phyloP scores from a whole-genome alignment of 2,888 invertebrate species.

The Pristionchus entomophagus region DNA sequence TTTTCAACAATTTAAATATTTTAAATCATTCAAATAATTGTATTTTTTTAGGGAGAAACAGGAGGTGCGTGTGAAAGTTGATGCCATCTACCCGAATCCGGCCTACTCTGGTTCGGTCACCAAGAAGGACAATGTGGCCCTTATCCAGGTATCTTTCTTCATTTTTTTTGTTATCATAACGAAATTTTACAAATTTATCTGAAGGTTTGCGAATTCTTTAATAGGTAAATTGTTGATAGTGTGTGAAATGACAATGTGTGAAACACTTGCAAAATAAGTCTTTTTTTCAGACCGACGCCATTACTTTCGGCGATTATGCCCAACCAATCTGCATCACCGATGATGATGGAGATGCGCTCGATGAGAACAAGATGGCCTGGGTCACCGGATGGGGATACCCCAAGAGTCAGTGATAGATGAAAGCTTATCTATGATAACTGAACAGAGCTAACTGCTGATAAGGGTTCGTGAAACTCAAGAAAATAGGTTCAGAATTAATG shows the following conservation, averaged over 20 bases:
- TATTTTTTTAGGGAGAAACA: not conserved
- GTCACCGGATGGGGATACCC: constrained; percentile 27
- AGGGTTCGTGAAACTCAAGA: too few relatives aligned
- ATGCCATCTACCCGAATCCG: not conserved
- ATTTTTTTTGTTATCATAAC: too few relatives aligned
- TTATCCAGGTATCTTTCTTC: not conserved
- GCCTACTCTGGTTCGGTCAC: not conserved
- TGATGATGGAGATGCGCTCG: not conserved
- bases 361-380: not conserved
- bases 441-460: too few relatives aligned
- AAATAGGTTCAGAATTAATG: too few relatives aligned
- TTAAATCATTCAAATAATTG: too few relatives aligned
- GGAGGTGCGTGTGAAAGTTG: not conserved
- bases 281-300: not conserved
- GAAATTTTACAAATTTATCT: not conserved
- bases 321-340: constrained; percentile 7
- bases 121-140: not conserved
- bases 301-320: not conserved
- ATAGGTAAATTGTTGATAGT: not conserved
- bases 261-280: not conserved
- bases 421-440: not conserved
- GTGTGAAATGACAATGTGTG: not conserved
- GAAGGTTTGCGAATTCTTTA: not conserved
- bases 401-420: not conserved
- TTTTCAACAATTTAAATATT: too few relatives aligned